Evolutionary conservation across 2,113 vertebrate species (phyloP).

Genomic region (Lathamus discolor): DNA sequence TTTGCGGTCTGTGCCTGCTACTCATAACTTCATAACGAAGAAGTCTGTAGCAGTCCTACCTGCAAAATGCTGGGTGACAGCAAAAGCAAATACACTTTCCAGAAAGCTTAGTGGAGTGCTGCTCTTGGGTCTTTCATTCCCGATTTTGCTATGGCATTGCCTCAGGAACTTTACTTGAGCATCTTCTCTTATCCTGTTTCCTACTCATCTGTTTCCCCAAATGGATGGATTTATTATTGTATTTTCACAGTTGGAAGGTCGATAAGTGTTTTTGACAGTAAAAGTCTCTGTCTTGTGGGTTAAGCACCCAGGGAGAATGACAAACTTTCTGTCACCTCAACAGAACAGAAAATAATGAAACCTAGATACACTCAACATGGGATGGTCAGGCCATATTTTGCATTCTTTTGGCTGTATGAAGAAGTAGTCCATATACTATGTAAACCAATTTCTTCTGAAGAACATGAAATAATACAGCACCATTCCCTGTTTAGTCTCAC

Average conservation of each 20-base stretch:
- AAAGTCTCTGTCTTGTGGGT: background rate
- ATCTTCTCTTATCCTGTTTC: background rate
- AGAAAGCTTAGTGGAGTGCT: background rate
- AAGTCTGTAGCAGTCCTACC: background rate
- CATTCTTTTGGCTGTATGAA: background rate
- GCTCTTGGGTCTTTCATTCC: background rate
- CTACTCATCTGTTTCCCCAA: background rate
- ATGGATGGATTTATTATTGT: background rate
- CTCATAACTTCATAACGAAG: background rate
- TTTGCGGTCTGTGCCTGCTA: background rate
- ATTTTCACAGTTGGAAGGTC: background rate
- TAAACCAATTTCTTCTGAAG: background rate
- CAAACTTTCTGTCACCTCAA: background rate
- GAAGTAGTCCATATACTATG: background rate
- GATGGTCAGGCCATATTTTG: background rate
- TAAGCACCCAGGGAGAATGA: background rate
- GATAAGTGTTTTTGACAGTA: background rate
- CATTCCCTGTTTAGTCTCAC: background rate
- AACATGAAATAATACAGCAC: background rate
- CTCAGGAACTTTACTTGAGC: background rate
- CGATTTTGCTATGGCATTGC: fast-evolving
- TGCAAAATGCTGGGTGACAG: background rate
- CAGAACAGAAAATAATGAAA: background rate
- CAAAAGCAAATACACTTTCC: background rate
- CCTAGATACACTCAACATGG: fast-evolving